Conservation (phyloP, 2,113 vertebrate genomes). For the Semnornis frantzii region DNA sequence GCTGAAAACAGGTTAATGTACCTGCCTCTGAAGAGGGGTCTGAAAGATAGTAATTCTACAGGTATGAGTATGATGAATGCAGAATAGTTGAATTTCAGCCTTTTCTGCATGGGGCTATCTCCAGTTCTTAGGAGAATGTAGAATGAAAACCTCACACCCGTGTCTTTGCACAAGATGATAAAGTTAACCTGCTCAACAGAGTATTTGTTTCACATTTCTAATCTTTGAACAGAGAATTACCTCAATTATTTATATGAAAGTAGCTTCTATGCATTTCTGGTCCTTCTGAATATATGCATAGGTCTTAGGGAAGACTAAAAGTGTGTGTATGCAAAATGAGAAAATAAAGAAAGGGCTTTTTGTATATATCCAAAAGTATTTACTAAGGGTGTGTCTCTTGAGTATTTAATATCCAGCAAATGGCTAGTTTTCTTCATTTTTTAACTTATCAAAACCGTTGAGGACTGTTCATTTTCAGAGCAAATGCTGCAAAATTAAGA, state of each 20-base stretch:
- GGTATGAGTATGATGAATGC: neutral
- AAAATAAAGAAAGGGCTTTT: neutral
- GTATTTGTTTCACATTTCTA: conserved; percentile 38
- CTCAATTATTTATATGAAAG: conserved; percentile 23
- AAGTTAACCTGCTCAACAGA: conserved; percentile 26
- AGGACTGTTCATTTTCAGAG: conserved; percentile 69
- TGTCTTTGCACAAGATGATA: neutral
- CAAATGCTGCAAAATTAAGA: conserved; percentile 60
- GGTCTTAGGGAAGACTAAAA: conserved; percentile 5
- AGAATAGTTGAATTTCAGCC: conserved; percentile 6
- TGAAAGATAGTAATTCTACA: neutral
- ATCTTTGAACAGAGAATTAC: conserved; percentile 20
- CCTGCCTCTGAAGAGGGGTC: neutral
- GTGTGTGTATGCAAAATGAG: neutral
- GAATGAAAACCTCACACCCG: neutral
- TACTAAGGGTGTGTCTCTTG: conserved; percentile 1
- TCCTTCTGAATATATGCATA: conserved; percentile 3
- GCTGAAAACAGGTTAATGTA: conserved; percentile 9
- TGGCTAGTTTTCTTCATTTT: conserved; percentile 31
- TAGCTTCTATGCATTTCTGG: neutral
- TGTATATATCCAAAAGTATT: neutral
- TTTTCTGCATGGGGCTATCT: conserved; percentile 33
- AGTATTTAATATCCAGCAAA: neutral
- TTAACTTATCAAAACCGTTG: conserved; percentile 36
- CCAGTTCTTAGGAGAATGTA: neutral